phyloP scores from a whole-genome alignment of 35 echinoderm and acorn worm genomes.

The Stichopus chloronotus region DNA sequence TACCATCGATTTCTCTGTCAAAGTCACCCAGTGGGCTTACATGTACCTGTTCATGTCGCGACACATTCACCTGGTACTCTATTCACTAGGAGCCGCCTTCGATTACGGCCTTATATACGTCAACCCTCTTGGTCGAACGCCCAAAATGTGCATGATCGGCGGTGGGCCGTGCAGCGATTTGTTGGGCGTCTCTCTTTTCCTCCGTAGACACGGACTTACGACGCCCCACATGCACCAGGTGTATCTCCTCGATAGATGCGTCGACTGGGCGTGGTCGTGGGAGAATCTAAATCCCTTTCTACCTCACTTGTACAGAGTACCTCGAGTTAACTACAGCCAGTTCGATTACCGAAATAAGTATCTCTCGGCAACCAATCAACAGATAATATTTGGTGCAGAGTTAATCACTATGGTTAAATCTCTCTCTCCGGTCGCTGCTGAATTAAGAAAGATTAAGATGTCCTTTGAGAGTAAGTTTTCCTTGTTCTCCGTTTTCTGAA shows the following conservation, averaged over 20 bases:
- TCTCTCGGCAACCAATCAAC: neutral
- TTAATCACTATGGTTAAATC: conserved; percentile 8
- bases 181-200: neutral
- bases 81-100: neutral
- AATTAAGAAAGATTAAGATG: neutral
- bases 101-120: neutral
- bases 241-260: conserved; percentile 17
- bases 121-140: neutral
- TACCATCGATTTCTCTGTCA: neutral
- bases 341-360: neutral
- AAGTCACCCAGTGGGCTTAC: conserved; percentile 30
- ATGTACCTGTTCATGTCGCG: conserved; percentile 14
- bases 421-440: conserved; percentile 14
- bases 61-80: neutral
- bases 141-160: conserved; percentile 2
- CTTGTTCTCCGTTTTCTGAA: too few relatives aligned
- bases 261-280: neutral
- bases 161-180: conserved; percentile 36
- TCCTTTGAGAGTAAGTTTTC: too few relatives aligned
- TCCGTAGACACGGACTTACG: neutral
- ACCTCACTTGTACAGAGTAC: neutral
- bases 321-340: neutral
- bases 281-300: neutral
- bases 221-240: neutral
- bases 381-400: neutral